Percentiles rank a stretch among this genome's conserved stretches.
phyloP scores from a whole-genome alignment of 1,140 invertebrate genomes.

The Diorhabda elongata region DNA sequence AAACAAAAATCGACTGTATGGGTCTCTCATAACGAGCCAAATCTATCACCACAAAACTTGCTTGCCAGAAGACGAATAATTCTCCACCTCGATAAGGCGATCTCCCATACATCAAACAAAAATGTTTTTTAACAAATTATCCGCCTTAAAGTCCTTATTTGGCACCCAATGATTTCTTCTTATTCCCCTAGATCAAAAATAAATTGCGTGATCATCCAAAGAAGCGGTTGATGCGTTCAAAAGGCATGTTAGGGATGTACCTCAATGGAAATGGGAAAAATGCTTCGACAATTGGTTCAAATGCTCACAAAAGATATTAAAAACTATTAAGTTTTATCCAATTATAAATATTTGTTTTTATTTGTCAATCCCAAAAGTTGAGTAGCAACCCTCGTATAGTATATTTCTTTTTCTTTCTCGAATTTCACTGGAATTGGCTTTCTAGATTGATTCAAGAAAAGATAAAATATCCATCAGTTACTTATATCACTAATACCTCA shows the following conservation, averaged over 20 bases:
- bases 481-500: not conserved
- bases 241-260: not conserved
- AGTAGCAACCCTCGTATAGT: not conserved
- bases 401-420: constrained; percentile 1
- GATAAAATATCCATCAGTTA: constrained; percentile 1
- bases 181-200: not conserved
- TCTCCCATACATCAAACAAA: not conserved
- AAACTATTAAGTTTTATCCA: too few species aligned
- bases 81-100: too few species aligned
- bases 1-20: too few species aligned
- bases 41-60: too few species aligned
- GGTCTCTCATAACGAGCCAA: too few species aligned
- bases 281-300: too few species aligned
- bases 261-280: too few species aligned
- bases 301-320: too few species aligned
- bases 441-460: constrained; percentile 1
- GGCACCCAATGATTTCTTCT: not conserved
- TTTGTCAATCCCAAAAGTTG: too few species aligned
- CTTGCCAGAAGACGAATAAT: too few species aligned
- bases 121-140: not conserved
- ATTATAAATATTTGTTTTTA: too few species aligned
- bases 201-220: not conserved
- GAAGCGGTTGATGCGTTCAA: not conserved
- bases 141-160: not conserved
- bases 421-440: not conserved